These are phyloP conservation scores for Peromyscus melanophrys DNA, from an alignment of 2,797 vertebrate genomes.

Conservation along the genomic window DNA sequence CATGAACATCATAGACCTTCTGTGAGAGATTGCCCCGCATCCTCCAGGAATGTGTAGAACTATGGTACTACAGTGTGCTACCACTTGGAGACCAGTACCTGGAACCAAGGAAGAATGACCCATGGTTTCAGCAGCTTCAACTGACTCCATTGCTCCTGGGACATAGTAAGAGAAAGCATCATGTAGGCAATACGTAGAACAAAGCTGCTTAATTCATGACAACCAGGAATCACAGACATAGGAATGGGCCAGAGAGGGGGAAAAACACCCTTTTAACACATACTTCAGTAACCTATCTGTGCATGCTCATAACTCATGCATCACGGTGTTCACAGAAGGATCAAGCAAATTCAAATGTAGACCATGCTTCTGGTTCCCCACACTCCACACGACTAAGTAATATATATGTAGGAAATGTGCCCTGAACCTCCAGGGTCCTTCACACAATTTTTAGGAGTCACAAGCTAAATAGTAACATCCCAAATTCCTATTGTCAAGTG, in stretches of 20 bases:
- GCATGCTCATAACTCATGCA: fast-evolving
- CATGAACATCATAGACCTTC: neutral
- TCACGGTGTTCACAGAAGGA: neutral
- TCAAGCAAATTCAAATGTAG: no score
- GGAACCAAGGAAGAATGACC: neutral
- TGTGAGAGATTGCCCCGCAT: neutral
- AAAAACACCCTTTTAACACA: neutral
- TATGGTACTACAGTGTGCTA: fast-evolving
- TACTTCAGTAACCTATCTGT: neutral
- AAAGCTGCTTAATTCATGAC: neutral
- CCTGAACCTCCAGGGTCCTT: neutral
- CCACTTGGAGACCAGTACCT: neutral
- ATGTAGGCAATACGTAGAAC: neutral
- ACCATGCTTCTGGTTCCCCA: neutral
- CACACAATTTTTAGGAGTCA: neutral
- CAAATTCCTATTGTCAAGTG: neutral
- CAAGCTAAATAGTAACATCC: neutral
- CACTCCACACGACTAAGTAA: neutral
- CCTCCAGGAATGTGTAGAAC: fast-evolving
- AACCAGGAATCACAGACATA: neutral
- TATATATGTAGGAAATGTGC: neutral
- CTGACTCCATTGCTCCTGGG: neutral
- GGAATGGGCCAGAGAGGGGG: neutral
- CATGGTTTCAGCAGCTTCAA: neutral
- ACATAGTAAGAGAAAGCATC: neutral